A percentile compares a stretch with the other conserved stretches of the same genome.
Conservation (phyloP, 1,140 invertebrate species). For the Magallana gigas region DNA sequence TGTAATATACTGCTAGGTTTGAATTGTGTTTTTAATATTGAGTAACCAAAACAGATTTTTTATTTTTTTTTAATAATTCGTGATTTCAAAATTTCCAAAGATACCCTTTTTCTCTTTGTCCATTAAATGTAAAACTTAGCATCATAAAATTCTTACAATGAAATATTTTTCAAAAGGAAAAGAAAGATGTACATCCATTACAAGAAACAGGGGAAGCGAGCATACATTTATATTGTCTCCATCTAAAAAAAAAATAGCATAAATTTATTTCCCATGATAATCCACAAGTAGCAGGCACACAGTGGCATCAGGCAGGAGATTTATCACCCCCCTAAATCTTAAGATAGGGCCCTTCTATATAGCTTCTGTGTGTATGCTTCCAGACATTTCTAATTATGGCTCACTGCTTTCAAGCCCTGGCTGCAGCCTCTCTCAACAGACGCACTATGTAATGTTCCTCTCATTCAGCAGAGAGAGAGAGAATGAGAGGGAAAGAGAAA, state of each 20-base stretch:
- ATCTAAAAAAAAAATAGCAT: not conserved
- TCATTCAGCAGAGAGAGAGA: constrained; percentile 13
- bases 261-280: constrained; percentile 36
- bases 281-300: not conserved
- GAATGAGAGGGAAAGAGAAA: constrained; percentile 2
- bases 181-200: not conserved
- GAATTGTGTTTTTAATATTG: too few relatives aligned
- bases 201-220: not conserved
- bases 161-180: not conserved
- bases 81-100: too few relatives aligned
- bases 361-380: not conserved
- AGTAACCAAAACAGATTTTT: too few relatives aligned
- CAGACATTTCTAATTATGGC: constrained; percentile 37
- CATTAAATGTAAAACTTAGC: too few relatives aligned
- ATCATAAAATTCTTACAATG: too few relatives aligned
- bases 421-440: constrained; percentile 13
- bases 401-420: not conserved
- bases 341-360: not conserved
- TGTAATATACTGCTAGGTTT: too few relatives aligned
- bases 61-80: too few relatives aligned
- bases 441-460: not conserved
- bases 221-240: not conserved
- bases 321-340: constrained; percentile 32
- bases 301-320: constrained; percentile 1
- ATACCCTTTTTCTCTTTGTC: too few relatives aligned